phyloP scores from a whole-genome alignment of 2,888 invertebrate species.

The Antheraea yamamai region DNA sequence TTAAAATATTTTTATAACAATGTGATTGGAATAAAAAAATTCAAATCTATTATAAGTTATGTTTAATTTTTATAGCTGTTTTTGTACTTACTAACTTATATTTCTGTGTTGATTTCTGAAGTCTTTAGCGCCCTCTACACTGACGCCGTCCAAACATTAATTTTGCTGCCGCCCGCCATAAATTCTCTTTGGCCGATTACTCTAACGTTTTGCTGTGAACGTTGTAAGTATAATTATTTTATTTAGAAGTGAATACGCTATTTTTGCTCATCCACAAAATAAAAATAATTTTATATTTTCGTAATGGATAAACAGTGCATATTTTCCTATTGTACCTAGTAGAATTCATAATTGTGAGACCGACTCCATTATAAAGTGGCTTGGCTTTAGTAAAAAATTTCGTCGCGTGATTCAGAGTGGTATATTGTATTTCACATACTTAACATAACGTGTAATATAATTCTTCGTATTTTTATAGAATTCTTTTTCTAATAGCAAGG shows the following conservation, averaged over 20 bases:
- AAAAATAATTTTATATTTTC: not conserved
- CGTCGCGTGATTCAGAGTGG: not conserved
- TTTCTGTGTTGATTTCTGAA: not conserved
- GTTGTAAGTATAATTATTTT: conserved; percentile 64
- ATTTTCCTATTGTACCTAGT: conserved; percentile 5
- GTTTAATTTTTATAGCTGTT: not conserved
- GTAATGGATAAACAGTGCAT: not conserved
- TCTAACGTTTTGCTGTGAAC: conserved; percentile 70
- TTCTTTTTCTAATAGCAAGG: not conserved
- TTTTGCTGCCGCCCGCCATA: conserved; percentile 69
- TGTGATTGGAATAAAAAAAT: too few relatives aligned
- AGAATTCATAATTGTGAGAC: conserved; percentile 38
- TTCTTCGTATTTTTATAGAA: not conserved
- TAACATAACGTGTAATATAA: not conserved
- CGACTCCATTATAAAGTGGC: conserved; percentile 66
- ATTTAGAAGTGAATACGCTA: conserved; percentile 27
- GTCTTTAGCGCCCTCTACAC: conserved; percentile 70
- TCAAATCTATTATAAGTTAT: not conserved
- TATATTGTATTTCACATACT: not conserved
- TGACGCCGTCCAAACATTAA: conserved; percentile 67
- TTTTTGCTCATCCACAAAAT: not conserved
- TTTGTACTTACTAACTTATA: not conserved
- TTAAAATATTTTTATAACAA: not conserved
- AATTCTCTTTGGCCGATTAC: conserved; percentile 63
- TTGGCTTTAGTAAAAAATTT: conserved; percentile 43